These are phyloP conservation scores for Tenebrio molitor DNA, from an alignment of 1,140 invertebrate species.

Conservation along the genomic window DNA sequence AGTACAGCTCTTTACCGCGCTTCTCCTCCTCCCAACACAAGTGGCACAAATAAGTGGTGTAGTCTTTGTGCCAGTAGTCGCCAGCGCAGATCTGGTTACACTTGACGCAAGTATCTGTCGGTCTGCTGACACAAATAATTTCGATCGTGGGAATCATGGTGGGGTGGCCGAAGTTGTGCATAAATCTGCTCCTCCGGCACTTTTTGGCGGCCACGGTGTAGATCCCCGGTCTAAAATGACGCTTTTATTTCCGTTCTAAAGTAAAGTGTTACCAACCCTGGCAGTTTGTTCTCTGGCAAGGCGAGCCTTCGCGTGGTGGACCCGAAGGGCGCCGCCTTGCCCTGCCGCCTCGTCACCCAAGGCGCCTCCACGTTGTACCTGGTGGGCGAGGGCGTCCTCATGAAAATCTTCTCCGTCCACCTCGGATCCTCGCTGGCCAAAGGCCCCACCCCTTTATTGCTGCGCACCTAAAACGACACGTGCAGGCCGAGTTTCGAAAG, in stretches of 20 bases:
- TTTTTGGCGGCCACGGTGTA: constrained; percentile 51
- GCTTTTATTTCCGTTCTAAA: too few species aligned
- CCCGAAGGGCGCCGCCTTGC: constrained; percentile 49
- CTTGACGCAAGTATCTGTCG: constrained; percentile 56
- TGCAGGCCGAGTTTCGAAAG: too few species aligned
- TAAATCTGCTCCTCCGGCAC: constrained; percentile 50
- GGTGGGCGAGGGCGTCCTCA: constrained; percentile 56
- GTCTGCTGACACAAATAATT: constrained; percentile 55
- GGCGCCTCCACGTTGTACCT: constrained; percentile 47
- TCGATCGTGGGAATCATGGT: constrained; percentile 54
- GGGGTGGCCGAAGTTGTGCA: constrained; percentile 55
- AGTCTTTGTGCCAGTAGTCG: constrained; percentile 60
- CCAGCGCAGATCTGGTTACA: constrained; percentile 56
- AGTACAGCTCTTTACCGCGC: constrained; percentile 50
- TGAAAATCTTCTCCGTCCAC: constrained; percentile 51
- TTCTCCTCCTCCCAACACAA: constrained; percentile 58
- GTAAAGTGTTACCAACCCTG: too few species aligned
- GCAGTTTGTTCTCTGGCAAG: neutral
- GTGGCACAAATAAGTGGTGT: constrained; percentile 57
- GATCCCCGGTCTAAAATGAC: constrained; percentile 52
- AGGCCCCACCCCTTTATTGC: constrained; percentile 49
- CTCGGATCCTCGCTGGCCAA: constrained; percentile 53
- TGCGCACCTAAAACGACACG: too few species aligned
- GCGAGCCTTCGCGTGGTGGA: constrained; percentile 3
- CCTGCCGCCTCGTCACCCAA: neutral